A percentile compares a stretch with the other conserved stretches of the same genome.
Conservation (phyloP, 2,797 vertebrate species). For the Microctenopoma stevenorrisi region DNA sequence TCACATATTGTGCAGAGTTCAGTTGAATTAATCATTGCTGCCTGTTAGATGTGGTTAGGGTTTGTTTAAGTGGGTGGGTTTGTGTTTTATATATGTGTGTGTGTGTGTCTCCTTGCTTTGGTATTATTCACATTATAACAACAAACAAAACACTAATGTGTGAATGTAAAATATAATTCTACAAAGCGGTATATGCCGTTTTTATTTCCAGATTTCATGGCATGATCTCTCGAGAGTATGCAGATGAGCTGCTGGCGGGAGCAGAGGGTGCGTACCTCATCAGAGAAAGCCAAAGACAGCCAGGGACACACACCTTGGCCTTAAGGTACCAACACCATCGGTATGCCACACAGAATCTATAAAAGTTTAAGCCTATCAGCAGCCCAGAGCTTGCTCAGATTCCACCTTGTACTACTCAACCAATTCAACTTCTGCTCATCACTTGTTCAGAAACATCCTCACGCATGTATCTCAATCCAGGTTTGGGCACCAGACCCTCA, state of each 20-base stretch:
- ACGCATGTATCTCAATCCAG: constrained; percentile 68
- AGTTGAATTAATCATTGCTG: constrained; percentile 45
- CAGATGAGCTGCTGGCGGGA: constrained; percentile 90
- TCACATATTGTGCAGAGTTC: constrained; percentile 6
- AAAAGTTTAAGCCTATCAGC: constrained; percentile 6
- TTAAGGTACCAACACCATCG: constrained; percentile 85
- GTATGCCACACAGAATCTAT: constrained; percentile 19
- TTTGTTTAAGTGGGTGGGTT: constrained; percentile 36
- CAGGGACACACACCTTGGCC: constrained; percentile 94
- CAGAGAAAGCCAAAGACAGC: constrained; percentile 96
- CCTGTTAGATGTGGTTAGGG: constrained; percentile 23
- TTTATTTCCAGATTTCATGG: constrained; percentile 89
- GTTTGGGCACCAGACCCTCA: constrained; percentile 95
- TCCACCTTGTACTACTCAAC: constrained; percentile 59
- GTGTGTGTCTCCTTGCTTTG: constrained; percentile 16
- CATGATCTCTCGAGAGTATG: constrained; percentile 93
- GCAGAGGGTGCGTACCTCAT: constrained; percentile 96
- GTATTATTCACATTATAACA: background rate
- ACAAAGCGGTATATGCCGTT: background rate
- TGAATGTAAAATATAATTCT: background rate
- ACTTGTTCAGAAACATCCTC: background rate
- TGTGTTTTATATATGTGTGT: constrained; percentile 7
- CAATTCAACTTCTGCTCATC: background rate
- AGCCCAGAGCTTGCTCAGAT: background rate
- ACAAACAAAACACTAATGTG: constrained; percentile 1